A percentile compares a stretch with the other conserved stretches of the same genome.
These are phyloP conservation scores for Frankliniella fusca DNA, from an alignment of 2,888 invertebrate species.

Conservation along the genomic window DNA sequence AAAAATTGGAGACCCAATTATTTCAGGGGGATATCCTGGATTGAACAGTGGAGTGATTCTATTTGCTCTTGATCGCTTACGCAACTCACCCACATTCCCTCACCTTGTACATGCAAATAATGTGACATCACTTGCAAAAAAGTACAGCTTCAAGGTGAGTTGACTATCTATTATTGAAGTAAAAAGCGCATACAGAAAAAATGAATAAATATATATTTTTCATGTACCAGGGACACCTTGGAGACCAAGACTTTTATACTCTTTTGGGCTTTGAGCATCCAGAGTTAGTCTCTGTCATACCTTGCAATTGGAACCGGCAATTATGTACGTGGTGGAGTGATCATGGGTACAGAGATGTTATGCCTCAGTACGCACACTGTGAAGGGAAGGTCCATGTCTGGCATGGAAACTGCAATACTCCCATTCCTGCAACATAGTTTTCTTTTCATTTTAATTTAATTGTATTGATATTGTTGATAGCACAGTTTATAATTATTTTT, in stretches of 20 bases:
- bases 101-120: conserved; percentile 53
- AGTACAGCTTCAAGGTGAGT: conserved; percentile 58
- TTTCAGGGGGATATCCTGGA: conserved; percentile 60
- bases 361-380: conserved; percentile 67
- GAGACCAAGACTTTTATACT: conserved; percentile 65
- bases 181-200: background rate
- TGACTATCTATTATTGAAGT: background rate
- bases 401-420: conserved; percentile 73
- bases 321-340: conserved; percentile 77
- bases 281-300: conserved; percentile 64
- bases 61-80: conserved; percentile 62
- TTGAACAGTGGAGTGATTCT: conserved; percentile 77
- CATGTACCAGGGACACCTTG: conserved; percentile 60
- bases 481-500: background rate
- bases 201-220: background rate
- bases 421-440: conserved; percentile 51
- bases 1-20: conserved; percentile 55
- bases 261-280: conserved; percentile 60
- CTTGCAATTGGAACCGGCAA: conserved; percentile 77
- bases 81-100: conserved; percentile 59
- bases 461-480: background rate
- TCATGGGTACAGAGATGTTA: conserved; percentile 67
- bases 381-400: conserved; percentile 60
- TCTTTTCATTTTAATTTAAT: background rate
- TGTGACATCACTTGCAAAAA: conserved; percentile 55